Percentiles rank a stretch among this genome's conserved stretches.
Conservation (phyloP, 1,140 invertebrate genomes). For the Popillia japonica region DNA sequence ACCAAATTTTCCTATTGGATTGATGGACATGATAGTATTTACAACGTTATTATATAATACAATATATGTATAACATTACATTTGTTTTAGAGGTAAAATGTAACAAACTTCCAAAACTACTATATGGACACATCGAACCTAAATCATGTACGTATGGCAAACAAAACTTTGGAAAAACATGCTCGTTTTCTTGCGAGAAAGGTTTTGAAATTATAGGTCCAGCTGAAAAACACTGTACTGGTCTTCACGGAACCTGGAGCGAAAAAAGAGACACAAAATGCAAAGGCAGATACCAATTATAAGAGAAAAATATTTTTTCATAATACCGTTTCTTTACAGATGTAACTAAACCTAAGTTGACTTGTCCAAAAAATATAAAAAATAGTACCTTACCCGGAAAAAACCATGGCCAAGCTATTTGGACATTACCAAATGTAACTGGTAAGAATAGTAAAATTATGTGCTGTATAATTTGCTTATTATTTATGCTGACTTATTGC, state of each 20-base stretch:
- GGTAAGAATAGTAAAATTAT: constrained; percentile 54
- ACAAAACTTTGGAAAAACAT: constrained; percentile 65
- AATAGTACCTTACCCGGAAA: constrained; percentile 60
- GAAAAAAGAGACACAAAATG: constrained; percentile 61
- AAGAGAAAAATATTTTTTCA: neutral
- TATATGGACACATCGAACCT: constrained; percentile 63
- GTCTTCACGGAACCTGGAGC: constrained; percentile 63
- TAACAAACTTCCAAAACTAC: constrained; percentile 62
- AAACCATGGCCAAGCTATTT: constrained; percentile 65
- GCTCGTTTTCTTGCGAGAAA: constrained; percentile 65
- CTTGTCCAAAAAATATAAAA: constrained; percentile 65
- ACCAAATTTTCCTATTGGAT: no score
- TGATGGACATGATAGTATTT: no score
- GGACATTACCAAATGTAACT: constrained; percentile 61
- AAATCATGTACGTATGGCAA: constrained; percentile 63
- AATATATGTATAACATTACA: neutral
- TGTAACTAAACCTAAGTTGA: constrained; percentile 63
- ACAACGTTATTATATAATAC: neutral
- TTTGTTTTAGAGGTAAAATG: constrained; percentile 66
- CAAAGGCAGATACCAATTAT: constrained; percentile 57
- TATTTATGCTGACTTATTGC: no score
- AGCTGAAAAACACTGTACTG: constrained; percentile 60
- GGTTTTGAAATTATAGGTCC: constrained; percentile 69
- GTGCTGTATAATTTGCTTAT: no score
- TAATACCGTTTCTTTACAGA: constrained; percentile 57